Evolutionary conservation across 92 coral and sea anemone genomes (phyloP), one percentile per base, ranked within the genome.

Genomic region (Hydrozoanthus gracilis): DNA sequence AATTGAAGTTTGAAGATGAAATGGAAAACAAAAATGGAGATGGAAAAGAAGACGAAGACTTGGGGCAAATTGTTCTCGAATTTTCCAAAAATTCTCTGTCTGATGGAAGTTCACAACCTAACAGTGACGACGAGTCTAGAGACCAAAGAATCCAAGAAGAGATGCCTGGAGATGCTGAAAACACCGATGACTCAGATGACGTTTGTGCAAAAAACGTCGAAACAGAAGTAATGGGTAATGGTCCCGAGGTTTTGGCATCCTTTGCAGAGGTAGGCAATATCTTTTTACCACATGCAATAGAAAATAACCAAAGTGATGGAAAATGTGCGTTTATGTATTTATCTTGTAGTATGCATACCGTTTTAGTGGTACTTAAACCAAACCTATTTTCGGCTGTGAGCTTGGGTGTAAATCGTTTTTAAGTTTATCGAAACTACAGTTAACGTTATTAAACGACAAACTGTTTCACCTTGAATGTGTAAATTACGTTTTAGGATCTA

Each of bases 51-150:
- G 44, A 71, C 9, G 88, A 73, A 62, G 45, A 45, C 20, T 64
- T 83, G 73, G 86, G 71, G 58, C 84, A 87, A 76, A 80, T 79
- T 68, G 54, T 76, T 44, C 89, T 69, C 8, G 27, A 82, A 52
- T 11, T 70, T 17, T 16, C 64, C 16, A 27, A 9, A 44, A 49
- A 60, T 72, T 20, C 49, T 9, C 18, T 49, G 7, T 13, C 60
- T 51, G 82, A 76, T 5, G 65, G 4, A 62, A 8, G 16, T 15
- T 5, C 44, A 8, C 84, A 62, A 62, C 3, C 3, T 73, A 64
- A 27, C 12, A 55, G 47, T 61, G 60, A 62, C n/a, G 60, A 47
- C n/a, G 48, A 54, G 18, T 47, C n/a, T 17, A 47, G 15, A 76
- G 15, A 4, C 44, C 35, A 18, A 39, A 15, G 51, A 17, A 56